These are phyloP conservation scores for Octodonta nipae DNA, from an alignment of 2,888 invertebrate species.

Conservation along the genomic window DNA sequence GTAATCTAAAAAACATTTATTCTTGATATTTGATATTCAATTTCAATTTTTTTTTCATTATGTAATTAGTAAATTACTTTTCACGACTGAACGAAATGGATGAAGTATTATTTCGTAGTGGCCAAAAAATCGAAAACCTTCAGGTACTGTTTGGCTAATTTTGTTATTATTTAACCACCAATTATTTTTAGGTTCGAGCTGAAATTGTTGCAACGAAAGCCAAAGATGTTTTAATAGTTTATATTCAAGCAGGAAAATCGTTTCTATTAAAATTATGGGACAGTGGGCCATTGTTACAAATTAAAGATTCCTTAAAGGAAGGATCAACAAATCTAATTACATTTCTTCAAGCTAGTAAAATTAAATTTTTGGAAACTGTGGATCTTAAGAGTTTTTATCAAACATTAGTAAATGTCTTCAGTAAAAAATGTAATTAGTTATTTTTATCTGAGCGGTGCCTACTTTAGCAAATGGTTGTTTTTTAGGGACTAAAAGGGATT, in stretches of 20 bases:
- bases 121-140: slow-evolving; percentile 29
- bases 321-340: slow-evolving; percentile 18
- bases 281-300: slow-evolving; percentile 19
- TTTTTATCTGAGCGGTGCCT: background rate
- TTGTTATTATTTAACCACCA: slow-evolving; percentile 1
- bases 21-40: too few relatives aligned
- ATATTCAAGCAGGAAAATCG: slow-evolving; percentile 21
- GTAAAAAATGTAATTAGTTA: slow-evolving; percentile 24
- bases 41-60: too few relatives aligned
- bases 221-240: slow-evolving; percentile 23
- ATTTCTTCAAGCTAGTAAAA: slow-evolving; percentile 18
- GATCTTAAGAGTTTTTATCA: slow-evolving; percentile 24
- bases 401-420: slow-evolving; percentile 20
- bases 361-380: slow-evolving; percentile 15
- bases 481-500: slow-evolving; percentile 35
- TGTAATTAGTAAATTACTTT: too few relatives aligned
- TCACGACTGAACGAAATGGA: too few relatives aligned
- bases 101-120: slow-evolving; percentile 29
- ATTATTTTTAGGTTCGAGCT: slow-evolving; percentile 24
- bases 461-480: slow-evolving; percentile 3
- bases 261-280: slow-evolving; percentile 21
- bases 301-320: slow-evolving; percentile 19
- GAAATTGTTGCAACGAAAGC: slow-evolving; percentile 25
- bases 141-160: slow-evolving; percentile 21
- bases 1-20: too few relatives aligned